These are phyloP conservation scores for Thalassoma bifasciatum DNA, from an alignment of 2,113 vertebrate genomes.

Conservation along the genomic window DNA sequence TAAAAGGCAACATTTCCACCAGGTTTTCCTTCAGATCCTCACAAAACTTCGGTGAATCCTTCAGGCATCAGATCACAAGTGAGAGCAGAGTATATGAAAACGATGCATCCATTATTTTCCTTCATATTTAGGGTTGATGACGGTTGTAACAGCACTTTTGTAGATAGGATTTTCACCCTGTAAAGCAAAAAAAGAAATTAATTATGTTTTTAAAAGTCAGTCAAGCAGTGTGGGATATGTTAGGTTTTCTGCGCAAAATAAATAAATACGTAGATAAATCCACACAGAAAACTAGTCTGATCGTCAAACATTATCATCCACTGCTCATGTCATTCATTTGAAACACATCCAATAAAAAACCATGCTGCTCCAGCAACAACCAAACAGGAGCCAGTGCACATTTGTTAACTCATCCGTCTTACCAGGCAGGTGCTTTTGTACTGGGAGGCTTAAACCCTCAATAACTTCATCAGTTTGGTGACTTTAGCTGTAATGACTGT, in stretches of 20 bases:
- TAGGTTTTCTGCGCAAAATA: slow-evolving; percentile 12
- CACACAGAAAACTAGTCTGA: background rate
- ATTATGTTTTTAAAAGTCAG: background rate
- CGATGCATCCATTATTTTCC: slow-evolving; percentile 88
- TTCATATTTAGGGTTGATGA: slow-evolving; percentile 99
- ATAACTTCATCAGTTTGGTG: background rate
- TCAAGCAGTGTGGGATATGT: background rate
- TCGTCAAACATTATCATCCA: no score
- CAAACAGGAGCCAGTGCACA: background rate
- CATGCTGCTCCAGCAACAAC: slow-evolving; percentile 58
- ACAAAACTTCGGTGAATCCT: slow-evolving; percentile 56
- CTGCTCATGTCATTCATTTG: slow-evolving; percentile 3
- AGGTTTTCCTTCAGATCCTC: slow-evolving; percentile 8
- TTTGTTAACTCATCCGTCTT: background rate
- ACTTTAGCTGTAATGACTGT: background rate
- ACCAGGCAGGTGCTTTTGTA: background rate
- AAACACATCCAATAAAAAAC: slow-evolving; percentile 9
- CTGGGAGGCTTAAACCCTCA: background rate
- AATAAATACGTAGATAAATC: no score
- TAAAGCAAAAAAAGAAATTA: slow-evolving; percentile 13
- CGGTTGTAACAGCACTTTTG: slow-evolving; percentile 98
- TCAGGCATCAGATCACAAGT: slow-evolving; percentile 50
- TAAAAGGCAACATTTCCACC: slow-evolving; percentile 29
- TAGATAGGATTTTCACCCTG: slow-evolving; percentile 99
- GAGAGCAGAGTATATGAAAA: slow-evolving; percentile 82